Percentiles rank a stretch among this genome's conserved stretches.
These are phyloP conservation scores for Vidua macroura DNA, from an alignment of 2,113 vertebrate genomes.

Conservation along the genomic window DNA sequence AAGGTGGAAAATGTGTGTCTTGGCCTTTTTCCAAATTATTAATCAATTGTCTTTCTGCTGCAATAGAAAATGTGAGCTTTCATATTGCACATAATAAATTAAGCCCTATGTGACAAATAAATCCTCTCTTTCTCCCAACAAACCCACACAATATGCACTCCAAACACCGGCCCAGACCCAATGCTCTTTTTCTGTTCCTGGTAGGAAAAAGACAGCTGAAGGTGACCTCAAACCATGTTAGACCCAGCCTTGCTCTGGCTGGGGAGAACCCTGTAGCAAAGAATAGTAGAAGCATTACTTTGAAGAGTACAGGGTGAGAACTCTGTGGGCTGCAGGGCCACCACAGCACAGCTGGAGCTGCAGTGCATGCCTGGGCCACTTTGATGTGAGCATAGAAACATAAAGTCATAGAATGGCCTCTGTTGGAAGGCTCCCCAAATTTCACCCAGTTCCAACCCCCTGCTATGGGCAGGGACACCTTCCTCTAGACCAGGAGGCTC, in stretches of 20 bases:
- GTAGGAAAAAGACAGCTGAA: neutral
- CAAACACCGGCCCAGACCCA: neutral
- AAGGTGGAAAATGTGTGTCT: neutral
- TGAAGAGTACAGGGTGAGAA: neutral
- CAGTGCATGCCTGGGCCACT: neutral
- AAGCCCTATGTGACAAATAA: conserved; percentile 4
- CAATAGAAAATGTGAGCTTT: neutral
- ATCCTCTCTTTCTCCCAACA: neutral
- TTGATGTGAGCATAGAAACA: neutral
- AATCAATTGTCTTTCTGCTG: neutral
- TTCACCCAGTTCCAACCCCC: neutral
- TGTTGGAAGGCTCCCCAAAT: neutral
- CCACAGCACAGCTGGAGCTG: neutral
- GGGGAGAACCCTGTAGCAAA: neutral
- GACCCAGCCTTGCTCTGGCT: neutral
- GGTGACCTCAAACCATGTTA: neutral
- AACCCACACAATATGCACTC: neutral
- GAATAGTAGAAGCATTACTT: neutral
- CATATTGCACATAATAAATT: neutral
- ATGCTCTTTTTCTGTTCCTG: neutral
- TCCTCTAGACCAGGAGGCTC: neutral
- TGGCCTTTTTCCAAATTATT: conserved; percentile 36
- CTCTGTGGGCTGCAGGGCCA: neutral
- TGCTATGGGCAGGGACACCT: neutral
- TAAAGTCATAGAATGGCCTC: neutral